Evolutionary conservation across 1,140 invertebrate genomes (phyloP).

Genomic region (Drosophila rhopaloa): DNA sequence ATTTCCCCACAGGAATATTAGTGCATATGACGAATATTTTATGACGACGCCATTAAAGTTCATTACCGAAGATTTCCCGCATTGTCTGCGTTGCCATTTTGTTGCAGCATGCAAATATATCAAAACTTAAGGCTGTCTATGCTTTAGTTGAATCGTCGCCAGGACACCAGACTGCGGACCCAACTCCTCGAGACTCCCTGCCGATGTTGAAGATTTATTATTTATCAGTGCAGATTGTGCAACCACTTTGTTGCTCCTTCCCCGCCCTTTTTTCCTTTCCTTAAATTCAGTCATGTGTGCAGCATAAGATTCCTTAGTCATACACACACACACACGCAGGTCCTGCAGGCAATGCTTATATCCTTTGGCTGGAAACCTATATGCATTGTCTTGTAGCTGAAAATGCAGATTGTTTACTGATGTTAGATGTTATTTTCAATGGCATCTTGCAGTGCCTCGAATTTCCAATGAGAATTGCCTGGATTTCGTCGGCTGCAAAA

Average conservation of each 20-base stretch:
- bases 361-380: slow-evolving; percentile 49
- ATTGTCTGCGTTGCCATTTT: slow-evolving; percentile 56
- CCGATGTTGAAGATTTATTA: slow-evolving; percentile 72
- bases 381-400: slow-evolving; percentile 68
- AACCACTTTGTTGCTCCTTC: slow-evolving; percentile 48
- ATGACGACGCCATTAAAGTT: slow-evolving; percentile 61
- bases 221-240: slow-evolving; percentile 78
- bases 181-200: slow-evolving; percentile 41
- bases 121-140: slow-evolving; percentile 54
- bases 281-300: slow-evolving; percentile 58
- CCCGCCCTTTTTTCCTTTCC: slow-evolving; percentile 3
- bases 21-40: slow-evolving; percentile 26
- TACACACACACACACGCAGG: slow-evolving; percentile 35
- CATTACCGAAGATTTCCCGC: slow-evolving; percentile 60
- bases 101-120: slow-evolving; percentile 63
- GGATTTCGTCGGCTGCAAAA: slow-evolving; percentile 28
- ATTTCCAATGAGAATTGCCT: slow-evolving; percentile 62
- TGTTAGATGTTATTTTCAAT: slow-evolving; percentile 71
- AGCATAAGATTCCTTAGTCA: slow-evolving; percentile 61
- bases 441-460: slow-evolving; percentile 49
- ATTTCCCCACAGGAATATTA: not conserved
- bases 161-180: slow-evolving; percentile 19
- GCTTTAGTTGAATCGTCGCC: slow-evolving; percentile 43
- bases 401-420: slow-evolving; percentile 77
- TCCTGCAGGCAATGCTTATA: slow-evolving; percentile 28